A percentile compares a stretch with the other conserved stretches of the same genome.
phyloP scores from a whole-genome alignment of 2,113 vertebrate genomes.

The Cygnus buccinator region DNA sequence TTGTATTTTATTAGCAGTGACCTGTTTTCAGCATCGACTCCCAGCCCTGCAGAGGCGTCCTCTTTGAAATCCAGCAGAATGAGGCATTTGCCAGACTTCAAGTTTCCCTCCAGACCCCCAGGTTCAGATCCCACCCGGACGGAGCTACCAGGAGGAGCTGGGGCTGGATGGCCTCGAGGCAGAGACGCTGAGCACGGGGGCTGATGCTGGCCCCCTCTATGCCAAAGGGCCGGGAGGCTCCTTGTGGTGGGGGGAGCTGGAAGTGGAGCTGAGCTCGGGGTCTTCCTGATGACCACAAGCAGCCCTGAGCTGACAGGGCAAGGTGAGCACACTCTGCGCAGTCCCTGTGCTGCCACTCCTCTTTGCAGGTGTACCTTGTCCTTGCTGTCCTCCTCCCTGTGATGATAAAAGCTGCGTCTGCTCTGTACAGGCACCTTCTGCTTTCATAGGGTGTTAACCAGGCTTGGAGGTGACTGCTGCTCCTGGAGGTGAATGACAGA shows the following conservation, averaged over 20 bases:
- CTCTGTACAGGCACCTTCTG: neutral
- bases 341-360: neutral
- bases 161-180: neutral
- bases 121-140: neutral
- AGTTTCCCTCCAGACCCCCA: neutral
- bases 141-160: neutral
- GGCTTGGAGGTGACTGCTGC: neutral
- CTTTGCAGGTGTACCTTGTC: neutral
- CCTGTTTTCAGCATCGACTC: neutral
- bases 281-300: neutral
- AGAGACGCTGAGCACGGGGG: rapidly evolving
- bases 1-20: neutral
- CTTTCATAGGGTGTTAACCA: neutral
- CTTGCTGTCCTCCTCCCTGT: neutral
- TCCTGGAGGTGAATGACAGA: neutral
- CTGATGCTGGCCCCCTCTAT: neutral
- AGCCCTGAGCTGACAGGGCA: neutral
- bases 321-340: neutral
- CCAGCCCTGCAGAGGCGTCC: neutral
- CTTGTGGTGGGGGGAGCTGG: neutral
- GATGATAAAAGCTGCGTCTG: neutral
- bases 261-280: neutral
- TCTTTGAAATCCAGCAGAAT: neutral
- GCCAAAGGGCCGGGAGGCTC: neutral
- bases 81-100: neutral